These are phyloP conservation scores for Nansenia antarctica DNA, from an alignment of 2,113 vertebrate genomes.

Conservation along the genomic window DNA sequence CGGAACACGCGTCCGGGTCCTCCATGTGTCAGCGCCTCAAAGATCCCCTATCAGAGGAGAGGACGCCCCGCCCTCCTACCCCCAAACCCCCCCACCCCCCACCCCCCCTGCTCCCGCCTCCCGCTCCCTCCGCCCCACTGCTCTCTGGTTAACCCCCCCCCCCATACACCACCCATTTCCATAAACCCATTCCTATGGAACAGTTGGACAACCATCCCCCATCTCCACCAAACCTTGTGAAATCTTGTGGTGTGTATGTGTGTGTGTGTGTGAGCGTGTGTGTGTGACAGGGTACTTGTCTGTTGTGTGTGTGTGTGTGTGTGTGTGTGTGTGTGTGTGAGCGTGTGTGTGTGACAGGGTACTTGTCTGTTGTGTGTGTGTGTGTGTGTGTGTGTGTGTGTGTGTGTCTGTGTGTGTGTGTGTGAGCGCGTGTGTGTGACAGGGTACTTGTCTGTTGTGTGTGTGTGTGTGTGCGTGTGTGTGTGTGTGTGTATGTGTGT, in stretches of 20 bases:
- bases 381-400: constrained; percentile 7
- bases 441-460: constrained; percentile 2
- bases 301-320: constrained; percentile 9
- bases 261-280: background rate
- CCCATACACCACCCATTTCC: constrained; percentile 75
- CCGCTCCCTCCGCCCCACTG: constrained; percentile 19
- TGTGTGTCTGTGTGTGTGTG: background rate
- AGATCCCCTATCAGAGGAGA: constrained; percentile 60
- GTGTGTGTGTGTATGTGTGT: background rate
- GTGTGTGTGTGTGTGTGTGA: constrained; percentile 3
- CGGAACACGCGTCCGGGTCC: constrained; percentile 69
- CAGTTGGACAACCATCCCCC: constrained; percentile 47
- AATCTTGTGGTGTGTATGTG: no score
- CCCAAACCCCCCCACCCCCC: no score
- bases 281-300: no score
- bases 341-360: background rate
- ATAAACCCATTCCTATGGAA: constrained; percentile 72
- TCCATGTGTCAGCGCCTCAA: constrained; percentile 62
- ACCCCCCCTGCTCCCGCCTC: no score
- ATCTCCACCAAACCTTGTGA: no score
- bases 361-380: constrained; percentile 8
- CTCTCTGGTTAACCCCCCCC: constrained; percentile 71
- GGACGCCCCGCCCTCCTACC: no score
- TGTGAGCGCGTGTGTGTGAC: background rate
- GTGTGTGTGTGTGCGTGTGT: no score